These are phyloP conservation scores for Theonella swinhoei DNA, from an alignment of 37 sponge, comb jelly and placozoan species.

Conservation along the genomic window DNA sequence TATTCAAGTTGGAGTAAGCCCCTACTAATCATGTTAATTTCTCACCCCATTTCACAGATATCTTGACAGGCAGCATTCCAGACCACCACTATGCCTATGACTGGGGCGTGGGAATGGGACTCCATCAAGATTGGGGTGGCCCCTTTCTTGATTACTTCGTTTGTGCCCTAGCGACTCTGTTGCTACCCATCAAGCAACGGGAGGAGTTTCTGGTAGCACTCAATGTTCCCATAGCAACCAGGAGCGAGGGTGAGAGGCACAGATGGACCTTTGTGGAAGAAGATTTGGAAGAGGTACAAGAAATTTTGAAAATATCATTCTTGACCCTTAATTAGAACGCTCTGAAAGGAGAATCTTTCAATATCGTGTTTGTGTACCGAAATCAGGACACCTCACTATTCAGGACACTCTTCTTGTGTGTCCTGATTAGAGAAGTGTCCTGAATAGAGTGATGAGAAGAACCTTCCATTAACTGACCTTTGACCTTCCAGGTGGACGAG, in stretches of 20 bases:
- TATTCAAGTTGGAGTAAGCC: no score
- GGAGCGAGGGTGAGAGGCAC: background rate
- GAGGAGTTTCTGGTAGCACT: conserved; percentile 64
- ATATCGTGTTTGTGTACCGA: no score
- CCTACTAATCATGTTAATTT: background rate
- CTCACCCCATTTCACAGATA: background rate
- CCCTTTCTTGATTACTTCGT: conserved; percentile 87
- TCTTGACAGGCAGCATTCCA: background rate
- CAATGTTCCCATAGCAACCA: conserved; percentile 3
- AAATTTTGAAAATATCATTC: no score
- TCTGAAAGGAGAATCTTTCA: no score
- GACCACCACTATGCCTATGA: conserved; percentile 16
- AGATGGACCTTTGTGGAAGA: conserved; percentile 66
- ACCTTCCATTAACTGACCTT: background rate
- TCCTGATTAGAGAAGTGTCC: no score
- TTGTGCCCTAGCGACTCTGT: conserved; percentile 71
- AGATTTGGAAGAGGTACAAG: conserved; percentile 52
- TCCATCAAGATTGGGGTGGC: conserved; percentile 80
- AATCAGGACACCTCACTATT: no score
- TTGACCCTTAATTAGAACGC: no score
- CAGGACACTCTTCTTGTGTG: no score
- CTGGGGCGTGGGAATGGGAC: conserved; percentile 60
- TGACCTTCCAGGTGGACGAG: conserved; percentile 4
- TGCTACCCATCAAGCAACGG: conserved; percentile 86
- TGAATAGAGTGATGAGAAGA: no score